phyloP scores from a whole-genome alignment of 1,140 invertebrate species.

The Drosophila kanapiae region DNA sequence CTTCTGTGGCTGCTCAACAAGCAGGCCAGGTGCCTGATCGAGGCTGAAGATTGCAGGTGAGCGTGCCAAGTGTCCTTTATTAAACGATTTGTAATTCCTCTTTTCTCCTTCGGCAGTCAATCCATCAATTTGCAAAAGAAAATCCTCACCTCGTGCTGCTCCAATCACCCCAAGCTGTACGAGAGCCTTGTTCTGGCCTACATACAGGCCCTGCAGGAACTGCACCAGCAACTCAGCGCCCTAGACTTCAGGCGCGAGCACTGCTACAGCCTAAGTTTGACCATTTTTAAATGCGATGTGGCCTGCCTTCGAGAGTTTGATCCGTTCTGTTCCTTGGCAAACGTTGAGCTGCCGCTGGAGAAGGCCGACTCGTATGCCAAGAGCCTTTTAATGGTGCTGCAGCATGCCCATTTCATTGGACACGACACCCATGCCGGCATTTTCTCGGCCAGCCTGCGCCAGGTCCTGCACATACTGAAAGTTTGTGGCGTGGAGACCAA shows the following conservation, averaged over 20 bases:
- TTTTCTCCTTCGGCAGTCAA: conserved; percentile 18
- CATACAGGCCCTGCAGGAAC: conserved; percentile 59
- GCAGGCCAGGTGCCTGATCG: conserved; percentile 51
- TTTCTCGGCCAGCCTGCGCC: conserved; percentile 59
- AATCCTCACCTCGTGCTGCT: conserved; percentile 67
- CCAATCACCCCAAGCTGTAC: conserved; percentile 68
- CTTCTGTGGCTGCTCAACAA: conserved; percentile 77
- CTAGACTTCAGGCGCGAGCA: conserved; percentile 29
- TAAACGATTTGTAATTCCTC: not conserved
- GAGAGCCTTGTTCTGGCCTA: conserved; percentile 60
- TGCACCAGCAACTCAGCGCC: conserved; percentile 37
- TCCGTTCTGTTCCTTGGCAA: conserved; percentile 47
- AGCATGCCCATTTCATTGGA: conserved; percentile 61
- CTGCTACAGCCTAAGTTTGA: conserved; percentile 10
- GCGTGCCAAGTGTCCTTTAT: not conserved
- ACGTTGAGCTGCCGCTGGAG: conserved; percentile 47
- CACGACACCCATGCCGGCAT: conserved; percentile 51
- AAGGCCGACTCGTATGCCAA: conserved; percentile 52
- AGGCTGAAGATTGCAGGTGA: conserved; percentile 49
- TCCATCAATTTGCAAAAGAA: conserved; percentile 69
- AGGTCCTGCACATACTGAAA: conserved; percentile 61
- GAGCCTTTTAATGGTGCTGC: conserved; percentile 56
- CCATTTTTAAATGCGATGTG: conserved; percentile 53
- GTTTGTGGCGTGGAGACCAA: conserved; percentile 72
- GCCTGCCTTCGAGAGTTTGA: conserved; percentile 64